Evolutionary conservation across 1,140 invertebrate genomes (phyloP).

Genomic region (Drosophila rufa): DNA sequence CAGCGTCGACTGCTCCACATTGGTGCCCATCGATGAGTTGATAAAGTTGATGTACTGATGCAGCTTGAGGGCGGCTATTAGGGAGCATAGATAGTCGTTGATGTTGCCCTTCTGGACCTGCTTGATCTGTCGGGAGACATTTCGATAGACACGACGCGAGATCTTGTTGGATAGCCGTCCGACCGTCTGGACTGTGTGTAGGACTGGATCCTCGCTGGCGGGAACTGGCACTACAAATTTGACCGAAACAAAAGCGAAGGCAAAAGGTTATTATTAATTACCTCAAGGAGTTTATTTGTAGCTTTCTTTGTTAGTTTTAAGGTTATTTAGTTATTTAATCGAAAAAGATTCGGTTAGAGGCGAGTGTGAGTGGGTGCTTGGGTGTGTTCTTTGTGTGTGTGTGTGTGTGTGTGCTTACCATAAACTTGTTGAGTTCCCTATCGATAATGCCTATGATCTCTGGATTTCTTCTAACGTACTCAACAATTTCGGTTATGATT

Average conservation of each 20-base stretch:
- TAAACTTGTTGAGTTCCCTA: constrained; percentile 84
- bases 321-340: constrained; percentile 10
- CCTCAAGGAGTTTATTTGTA: background rate
- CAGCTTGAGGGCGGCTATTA: constrained; percentile 88
- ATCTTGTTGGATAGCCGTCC: constrained; percentile 90
- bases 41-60: constrained; percentile 86
- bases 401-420: constrained; percentile 69
- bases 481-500: constrained; percentile 84
- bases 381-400: constrained; percentile 2
- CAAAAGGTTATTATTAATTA: constrained; percentile 3
- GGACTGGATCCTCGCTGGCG: constrained; percentile 88
- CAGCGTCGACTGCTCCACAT: constrained; percentile 79
- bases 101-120: constrained; percentile 87
- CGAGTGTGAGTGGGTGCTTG: background rate
- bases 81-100: constrained; percentile 87
- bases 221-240: constrained; percentile 86
- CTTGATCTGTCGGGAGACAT: constrained; percentile 87
- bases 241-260: background rate
- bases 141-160: constrained; percentile 88
- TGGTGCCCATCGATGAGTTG: constrained; percentile 85
- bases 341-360: constrained; percentile 1
- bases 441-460: constrained; percentile 80
- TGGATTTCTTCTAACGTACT: constrained; percentile 84
- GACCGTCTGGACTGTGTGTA: constrained; percentile 90
- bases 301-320: background rate